Percentiles rank a stretch among this genome's conserved stretches.
Evolutionary conservation across 1,140 invertebrate species (phyloP).

Genomic region (Drosophila lacertosa): DNA sequence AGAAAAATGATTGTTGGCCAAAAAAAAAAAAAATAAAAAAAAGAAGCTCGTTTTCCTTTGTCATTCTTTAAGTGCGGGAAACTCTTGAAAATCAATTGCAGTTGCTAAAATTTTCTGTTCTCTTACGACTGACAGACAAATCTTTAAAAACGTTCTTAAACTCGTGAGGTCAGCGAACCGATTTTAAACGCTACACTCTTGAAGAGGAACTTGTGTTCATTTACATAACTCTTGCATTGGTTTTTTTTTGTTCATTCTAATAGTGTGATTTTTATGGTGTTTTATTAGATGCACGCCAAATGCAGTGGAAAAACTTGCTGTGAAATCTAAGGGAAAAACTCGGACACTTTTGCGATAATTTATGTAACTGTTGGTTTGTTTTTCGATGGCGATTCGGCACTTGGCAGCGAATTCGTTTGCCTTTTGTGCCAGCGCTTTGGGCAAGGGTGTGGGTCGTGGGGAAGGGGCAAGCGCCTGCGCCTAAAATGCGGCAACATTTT

Average conservation of each 20-base stretch:
- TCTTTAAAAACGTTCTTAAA: slow-evolving; percentile 26
- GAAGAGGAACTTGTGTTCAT: slow-evolving; percentile 18
- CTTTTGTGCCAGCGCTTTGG: slow-evolving; percentile 7
- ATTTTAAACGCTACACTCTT: slow-evolving; percentile 3
- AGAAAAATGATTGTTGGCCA: slow-evolving; percentile 37
- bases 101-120: slow-evolving; percentile 31
- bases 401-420: slow-evolving; percentile 44
- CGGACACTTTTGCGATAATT: slow-evolving; percentile 57
- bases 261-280: slow-evolving; percentile 68
- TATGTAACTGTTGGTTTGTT: slow-evolving; percentile 69
- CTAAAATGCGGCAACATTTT: slow-evolving; percentile 71
- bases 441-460: background rate
- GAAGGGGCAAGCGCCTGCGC: slow-evolving; percentile 26
- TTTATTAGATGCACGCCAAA: slow-evolving; percentile 64
- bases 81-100: slow-evolving; percentile 44
- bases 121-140: slow-evolving; percentile 21
- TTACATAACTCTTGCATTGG: slow-evolving; percentile 43
- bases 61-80: slow-evolving; percentile 27
- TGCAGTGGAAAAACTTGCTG: slow-evolving; percentile 61
- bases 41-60: slow-evolving; percentile 47
- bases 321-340: slow-evolving; percentile 9
- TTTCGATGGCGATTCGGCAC: slow-evolving; percentile 30
- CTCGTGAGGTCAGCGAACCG: slow-evolving; percentile 39
- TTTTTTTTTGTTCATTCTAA: background rate
- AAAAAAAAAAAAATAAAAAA: too few species aligned